A percentile compares a stretch with the other conserved stretches of the same genome.
Conservation (phyloP, 2,113 vertebrate genomes). For the Platysternon megacephalum region DNA sequence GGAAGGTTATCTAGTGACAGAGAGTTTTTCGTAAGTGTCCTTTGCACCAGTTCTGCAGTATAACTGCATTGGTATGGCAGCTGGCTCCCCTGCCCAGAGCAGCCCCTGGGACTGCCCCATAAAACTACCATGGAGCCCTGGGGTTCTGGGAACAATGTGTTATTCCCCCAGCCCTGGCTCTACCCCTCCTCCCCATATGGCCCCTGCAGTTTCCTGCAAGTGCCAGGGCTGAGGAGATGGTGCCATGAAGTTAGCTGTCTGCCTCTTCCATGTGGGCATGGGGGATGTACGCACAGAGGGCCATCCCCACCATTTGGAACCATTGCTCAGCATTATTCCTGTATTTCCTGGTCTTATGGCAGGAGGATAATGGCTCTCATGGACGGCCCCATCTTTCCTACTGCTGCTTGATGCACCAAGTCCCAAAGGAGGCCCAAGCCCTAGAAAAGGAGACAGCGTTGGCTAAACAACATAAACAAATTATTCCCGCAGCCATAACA, state of each 20-base stretch:
- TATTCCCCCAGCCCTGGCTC: background rate
- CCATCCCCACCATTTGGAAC: background rate
- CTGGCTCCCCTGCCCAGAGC: background rate
- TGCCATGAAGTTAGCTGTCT: background rate
- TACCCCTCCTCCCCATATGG: background rate
- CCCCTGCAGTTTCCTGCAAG: fast-evolving
- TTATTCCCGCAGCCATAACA: background rate
- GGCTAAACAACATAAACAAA: background rate
- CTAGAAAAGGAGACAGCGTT: background rate
- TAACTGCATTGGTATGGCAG: background rate
- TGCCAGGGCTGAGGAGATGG: background rate
- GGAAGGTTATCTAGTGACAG: background rate
- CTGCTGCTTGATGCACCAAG: fast-evolving
- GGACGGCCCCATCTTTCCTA: background rate
- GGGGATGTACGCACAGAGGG: fast-evolving
- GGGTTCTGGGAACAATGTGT: fast-evolving
- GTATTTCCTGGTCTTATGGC: background rate
- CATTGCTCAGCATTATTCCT: fast-evolving
- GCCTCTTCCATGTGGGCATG: fast-evolving
- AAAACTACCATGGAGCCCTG: background rate
- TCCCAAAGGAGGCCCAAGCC: background rate
- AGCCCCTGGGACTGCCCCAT: background rate
- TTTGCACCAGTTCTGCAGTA: background rate
- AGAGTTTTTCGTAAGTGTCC: background rate
- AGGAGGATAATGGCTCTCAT: background rate